phyloP scores from a whole-genome alignment of 2,797 vertebrate genomes.

The Cyclura pinguis region DNA sequence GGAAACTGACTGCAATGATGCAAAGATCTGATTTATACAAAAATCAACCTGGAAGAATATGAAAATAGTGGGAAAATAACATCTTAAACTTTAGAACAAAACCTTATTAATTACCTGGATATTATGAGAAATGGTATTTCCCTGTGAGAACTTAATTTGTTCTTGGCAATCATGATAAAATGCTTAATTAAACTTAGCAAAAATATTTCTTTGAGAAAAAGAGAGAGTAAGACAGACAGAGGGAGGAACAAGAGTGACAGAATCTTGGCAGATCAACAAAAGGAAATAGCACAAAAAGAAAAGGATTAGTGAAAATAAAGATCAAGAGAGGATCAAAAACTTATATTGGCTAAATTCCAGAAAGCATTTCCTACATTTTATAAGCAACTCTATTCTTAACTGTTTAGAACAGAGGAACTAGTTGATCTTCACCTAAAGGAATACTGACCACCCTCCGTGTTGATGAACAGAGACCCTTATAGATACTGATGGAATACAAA shows the following conservation, averaged over 20 bases:
- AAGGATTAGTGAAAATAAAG: conserved; percentile 84
- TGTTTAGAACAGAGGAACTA: conserved; percentile 79
- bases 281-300: conserved; percentile 81
- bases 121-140: conserved; percentile 71
- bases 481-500: conserved; percentile 59
- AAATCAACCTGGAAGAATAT: conserved; percentile 59
- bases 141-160: conserved; percentile 74
- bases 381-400: conserved; percentile 77
- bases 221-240: conserved; percentile 32
- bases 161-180: conserved; percentile 76
- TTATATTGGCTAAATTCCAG: conserved; percentile 78
- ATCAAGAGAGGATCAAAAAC: conserved; percentile 83
- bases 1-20: conserved; percentile 9
- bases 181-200: conserved; percentile 80
- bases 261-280: conserved; percentile 84
- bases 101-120: conserved; percentile 51
- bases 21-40: conserved; percentile 30
- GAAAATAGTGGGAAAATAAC: conserved; percentile 62
- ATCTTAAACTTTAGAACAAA: conserved; percentile 71
- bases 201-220: conserved; percentile 68
- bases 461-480: conserved; percentile 64
- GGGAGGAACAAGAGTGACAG: conserved; percentile 82
- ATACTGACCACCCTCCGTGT: conserved; percentile 66
- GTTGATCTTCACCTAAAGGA: conserved; percentile 78
- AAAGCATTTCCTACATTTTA: conserved; percentile 82